Base-by-base conservation (phyloP, 2,797 vertebrate species). In the Benthosema pterotum region DNA sequence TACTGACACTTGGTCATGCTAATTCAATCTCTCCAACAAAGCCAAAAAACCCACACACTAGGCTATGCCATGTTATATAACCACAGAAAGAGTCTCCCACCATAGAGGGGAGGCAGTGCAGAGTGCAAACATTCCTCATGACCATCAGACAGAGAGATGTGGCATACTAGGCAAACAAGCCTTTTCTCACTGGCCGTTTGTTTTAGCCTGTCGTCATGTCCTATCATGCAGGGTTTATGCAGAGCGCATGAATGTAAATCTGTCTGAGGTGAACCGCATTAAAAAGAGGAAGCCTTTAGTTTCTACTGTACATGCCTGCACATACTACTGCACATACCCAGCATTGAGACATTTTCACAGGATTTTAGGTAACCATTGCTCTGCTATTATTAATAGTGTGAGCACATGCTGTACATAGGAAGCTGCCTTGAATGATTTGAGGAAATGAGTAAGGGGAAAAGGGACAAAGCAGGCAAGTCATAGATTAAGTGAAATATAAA, bases 51-150 rank as follows among this genome's bases (percentile, higher is more conserved):
- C 18, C 55, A 38, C 32, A 32, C 1, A 38, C 32, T 38, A 11
- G 8, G 32, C 32, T 38, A 32, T 9, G 32, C 32, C 11, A 32
- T 9, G 65, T 82, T 72, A 52, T 70, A 50, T 69, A 79, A 77
- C 60, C 22, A 38, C 13, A 52, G 48, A 11, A 47, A 43, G n/a
- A 57, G 47, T 42, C 55, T 15, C 5, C 58, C 15, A 11, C n/a
- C n/a, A 52, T 19, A 45, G 56, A 55, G 18, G 14, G 18, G 11
- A 28, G 7, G 7, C 48, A 51, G 28, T 11, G 12, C 7, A 17
- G 28, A 42, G 28, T 11, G 12, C 12, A 17, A 16, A 43, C 69
- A 60, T 58, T 73, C 63, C 19, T 62, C 47, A 51, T 59, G 28
- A 16, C 0, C 11, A 0, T 7, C 22, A 8, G n/a, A 3, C 38